These are phyloP conservation scores for Pterostichus niger DNA, from an alignment of 2,888 invertebrate species.

Conservation along the genomic window DNA sequence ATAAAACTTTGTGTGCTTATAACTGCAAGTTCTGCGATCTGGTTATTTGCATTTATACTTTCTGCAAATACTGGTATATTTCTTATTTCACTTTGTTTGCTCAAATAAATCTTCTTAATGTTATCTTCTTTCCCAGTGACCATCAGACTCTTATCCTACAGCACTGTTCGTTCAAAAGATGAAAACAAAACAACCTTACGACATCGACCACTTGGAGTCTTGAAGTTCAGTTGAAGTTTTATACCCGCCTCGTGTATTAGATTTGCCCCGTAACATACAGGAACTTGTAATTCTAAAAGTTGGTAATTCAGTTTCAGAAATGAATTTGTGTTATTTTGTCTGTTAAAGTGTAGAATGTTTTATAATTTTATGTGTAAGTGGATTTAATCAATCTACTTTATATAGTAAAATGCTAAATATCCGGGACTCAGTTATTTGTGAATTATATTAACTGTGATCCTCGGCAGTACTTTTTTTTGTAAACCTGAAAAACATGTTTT, in stretches of 20 bases:
- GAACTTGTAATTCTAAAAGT: constrained; percentile 12
- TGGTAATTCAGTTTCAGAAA: neutral
- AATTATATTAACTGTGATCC: too few relatives aligned
- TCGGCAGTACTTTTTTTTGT: too few relatives aligned
- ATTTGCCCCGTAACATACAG: neutral
- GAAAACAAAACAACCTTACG: neutral
- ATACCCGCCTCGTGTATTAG: neutral
- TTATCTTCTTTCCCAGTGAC: neutral
- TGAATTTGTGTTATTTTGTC: neutral
- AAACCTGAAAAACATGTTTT: too few relatives aligned
- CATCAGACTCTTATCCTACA: neutral
- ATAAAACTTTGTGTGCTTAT: neutral
- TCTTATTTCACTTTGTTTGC: constrained; percentile 6
- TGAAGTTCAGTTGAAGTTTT: neutral
- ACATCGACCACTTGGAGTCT: neutral
- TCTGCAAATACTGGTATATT: neutral
- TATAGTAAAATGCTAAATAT: too few relatives aligned
- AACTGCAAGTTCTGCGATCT: too few relatives aligned
- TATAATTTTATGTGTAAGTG: too few relatives aligned
- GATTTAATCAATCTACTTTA: too few relatives aligned
- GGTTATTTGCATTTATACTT: neutral
- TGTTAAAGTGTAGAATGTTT: too few relatives aligned
- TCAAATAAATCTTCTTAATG: constrained; percentile 9
- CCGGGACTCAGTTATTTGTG: too few relatives aligned
- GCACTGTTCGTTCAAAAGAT: neutral